phyloP scores from a whole-genome alignment of 2,113 vertebrate genomes.

The Microtus pennsylvanicus region DNA sequence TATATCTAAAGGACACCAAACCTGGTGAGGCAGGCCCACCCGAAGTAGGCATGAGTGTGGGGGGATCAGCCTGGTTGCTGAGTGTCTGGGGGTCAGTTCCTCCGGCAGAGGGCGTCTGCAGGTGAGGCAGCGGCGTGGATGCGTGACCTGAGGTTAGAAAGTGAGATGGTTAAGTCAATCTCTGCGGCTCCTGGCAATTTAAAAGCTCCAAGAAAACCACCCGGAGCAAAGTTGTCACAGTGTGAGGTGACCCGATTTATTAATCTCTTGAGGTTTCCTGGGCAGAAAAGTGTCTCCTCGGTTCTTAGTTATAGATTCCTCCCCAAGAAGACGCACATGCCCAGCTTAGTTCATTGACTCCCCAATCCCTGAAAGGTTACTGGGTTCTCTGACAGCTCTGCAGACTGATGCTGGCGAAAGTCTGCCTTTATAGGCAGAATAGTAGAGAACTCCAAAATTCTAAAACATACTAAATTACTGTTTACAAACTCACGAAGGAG shows the following conservation, averaged over 20 bases:
- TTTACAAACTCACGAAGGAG: background rate
- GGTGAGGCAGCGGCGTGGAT: background rate
- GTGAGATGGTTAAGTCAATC: background rate
- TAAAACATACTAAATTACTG: background rate
- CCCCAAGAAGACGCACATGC: rapidly evolving
- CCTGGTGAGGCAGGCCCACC: conserved; percentile 60
- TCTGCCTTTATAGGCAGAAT: background rate
- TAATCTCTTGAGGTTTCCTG: background rate
- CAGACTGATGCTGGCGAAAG: background rate
- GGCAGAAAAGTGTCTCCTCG: background rate
- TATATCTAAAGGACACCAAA: conserved; percentile 62
- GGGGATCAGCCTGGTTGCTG: conserved; percentile 55
- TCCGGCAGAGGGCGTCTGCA: background rate
- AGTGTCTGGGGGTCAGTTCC: conserved; percentile 8
- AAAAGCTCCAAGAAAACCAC: background rate
- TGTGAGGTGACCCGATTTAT: background rate
- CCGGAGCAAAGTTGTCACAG: background rate
- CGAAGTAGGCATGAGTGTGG: conserved; percentile 20
- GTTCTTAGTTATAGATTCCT: background rate
- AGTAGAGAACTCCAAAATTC: background rate
- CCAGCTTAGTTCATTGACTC: background rate
- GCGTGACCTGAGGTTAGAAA: conserved; percentile 72
- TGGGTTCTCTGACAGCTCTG: no score
- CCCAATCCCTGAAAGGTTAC: background rate
- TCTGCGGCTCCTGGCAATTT: rapidly evolving